phyloP scores from a whole-genome alignment of 2,113 vertebrate species.

The Hirundichthys speculiger region DNA sequence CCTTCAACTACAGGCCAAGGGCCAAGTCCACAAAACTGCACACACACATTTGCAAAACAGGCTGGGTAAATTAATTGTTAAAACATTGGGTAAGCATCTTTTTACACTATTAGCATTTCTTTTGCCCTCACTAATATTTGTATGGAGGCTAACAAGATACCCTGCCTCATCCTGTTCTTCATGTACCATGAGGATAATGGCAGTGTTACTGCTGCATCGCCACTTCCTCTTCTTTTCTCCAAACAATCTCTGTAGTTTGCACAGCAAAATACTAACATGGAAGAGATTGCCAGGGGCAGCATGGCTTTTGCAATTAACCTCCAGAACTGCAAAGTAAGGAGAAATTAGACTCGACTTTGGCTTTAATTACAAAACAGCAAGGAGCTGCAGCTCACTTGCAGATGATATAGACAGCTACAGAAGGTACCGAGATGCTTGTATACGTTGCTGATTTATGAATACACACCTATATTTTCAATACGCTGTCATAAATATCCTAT shows the following conservation, averaged over 20 bases:
- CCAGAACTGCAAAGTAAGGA: constrained; percentile 68
- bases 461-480: not conserved
- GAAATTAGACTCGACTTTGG: constrained; percentile 63
- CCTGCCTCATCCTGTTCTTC: constrained; percentile 27
- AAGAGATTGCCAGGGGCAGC: constrained; percentile 55
- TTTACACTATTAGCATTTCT: constrained; percentile 34
- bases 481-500: not conserved
- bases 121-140: constrained; percentile 53
- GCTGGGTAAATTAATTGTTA: constrained; percentile 22
- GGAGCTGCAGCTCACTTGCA: constrained; percentile 32
- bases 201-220: constrained; percentile 54
- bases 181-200: constrained; percentile 46
- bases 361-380: constrained; percentile 72
- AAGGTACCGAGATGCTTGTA: too few species aligned
- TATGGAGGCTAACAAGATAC: constrained; percentile 35
- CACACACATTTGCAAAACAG: constrained; percentile 14
- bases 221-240: constrained; percentile 53
- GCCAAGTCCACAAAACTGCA: not conserved
- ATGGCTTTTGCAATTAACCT: constrained; percentile 69
- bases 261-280: constrained; percentile 48
- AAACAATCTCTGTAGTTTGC: constrained; percentile 52
- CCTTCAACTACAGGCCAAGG: not conserved
- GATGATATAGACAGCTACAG: constrained; percentile 11
- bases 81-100: constrained; percentile 11
- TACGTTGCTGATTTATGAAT: constrained; percentile 4